Base-by-base conservation (phyloP, 2,797 vertebrate genomes). In the Agapornis canus region DNA sequence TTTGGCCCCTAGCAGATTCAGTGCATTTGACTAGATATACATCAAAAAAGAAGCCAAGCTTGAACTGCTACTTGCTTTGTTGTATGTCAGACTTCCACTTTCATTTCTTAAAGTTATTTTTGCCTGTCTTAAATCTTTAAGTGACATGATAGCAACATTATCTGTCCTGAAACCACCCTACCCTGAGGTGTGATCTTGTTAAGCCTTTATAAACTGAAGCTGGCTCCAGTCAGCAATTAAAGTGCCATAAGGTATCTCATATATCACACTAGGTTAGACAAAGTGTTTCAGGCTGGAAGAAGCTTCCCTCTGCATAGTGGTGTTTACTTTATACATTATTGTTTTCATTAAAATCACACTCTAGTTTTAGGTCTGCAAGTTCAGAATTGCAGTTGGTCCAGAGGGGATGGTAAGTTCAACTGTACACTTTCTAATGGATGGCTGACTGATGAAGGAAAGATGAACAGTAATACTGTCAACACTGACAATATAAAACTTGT, bases 201-300 rank as follows among this genome's bases (percentile, higher is more conserved):
- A 79, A 92, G 20, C 32, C 69, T 65, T 86, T 78, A 60, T 57
- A 75, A 89, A 84, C 22, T 59, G 40, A 76, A 82, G 32, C 39
- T 80, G 82, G 43, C 52, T 83, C 26, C 57, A 76, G 59, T n/a
- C 47, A 84, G 27, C 61, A 81, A 35, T 57, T 48, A 17, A 81
- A 64, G 25, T 69, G 42, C 35, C 54, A 19, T 57, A 82, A 68
- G 45, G 9, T 68, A 31, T 71, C 32, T 75, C 31, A 25, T 32
- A 4, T 83, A 63, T 79, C 66, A 60, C 16, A 43, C 12, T 11
- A 48, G 57, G 65, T 40, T 59, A 52, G 57, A 65, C 19, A 9
- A 71, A 40, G 11, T 13, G 11, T 45, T 91, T 84, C 35, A 31
- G 17, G 31, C 70, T 56, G 49, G 39, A 65, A 56, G 60, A 39